Evolutionary conservation across 2,113 vertebrate species (phyloP).

Genomic region (Pelmatolapia mariae): DNA sequence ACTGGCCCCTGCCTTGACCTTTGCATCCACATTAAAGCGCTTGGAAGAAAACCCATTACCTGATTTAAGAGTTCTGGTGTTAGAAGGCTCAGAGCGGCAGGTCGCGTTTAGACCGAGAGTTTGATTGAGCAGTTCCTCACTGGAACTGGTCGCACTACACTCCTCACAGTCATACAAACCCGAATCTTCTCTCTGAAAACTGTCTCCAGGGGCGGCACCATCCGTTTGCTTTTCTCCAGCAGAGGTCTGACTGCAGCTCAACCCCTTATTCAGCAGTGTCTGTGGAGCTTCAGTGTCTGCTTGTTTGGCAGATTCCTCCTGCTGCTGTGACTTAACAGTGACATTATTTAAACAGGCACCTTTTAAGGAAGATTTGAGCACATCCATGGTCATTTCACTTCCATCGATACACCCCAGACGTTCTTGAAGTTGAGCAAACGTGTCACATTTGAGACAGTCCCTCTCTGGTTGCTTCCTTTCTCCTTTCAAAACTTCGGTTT

Average conservation of each 20-base stretch:
- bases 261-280: not conserved
- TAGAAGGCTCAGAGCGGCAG: conserved; percentile 53
- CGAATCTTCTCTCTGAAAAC: conserved; percentile 73
- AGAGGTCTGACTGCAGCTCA: conserved; percentile 12
- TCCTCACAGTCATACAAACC: conserved; percentile 85
- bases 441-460: conserved; percentile 96
- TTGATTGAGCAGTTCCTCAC: conserved; percentile 78
- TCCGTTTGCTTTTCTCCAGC: conserved; percentile 30
- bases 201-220: conserved; percentile 39
- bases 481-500: conserved; percentile 4
- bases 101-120: conserved; percentile 64
- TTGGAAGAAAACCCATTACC: conserved; percentile 73
- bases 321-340: not conserved
- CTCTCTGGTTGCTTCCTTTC: conserved; percentile 69
- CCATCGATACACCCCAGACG: conserved; percentile 81
- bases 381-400: conserved; percentile 34
- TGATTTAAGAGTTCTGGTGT: not conserved
- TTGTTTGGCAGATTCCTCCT: conserved; percentile 9
- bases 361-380: conserved; percentile 37
- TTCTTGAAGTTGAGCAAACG: conserved; percentile 96
- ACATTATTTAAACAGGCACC: not conserved
- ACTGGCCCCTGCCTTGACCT: conserved; percentile 65
- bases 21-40: conserved; percentile 74
- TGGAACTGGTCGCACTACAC: conserved; percentile 77
- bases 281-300: not conserved